phyloP scores from a whole-genome alignment of 2,113 vertebrate species.

The Coregonus clupeaformis region DNA sequence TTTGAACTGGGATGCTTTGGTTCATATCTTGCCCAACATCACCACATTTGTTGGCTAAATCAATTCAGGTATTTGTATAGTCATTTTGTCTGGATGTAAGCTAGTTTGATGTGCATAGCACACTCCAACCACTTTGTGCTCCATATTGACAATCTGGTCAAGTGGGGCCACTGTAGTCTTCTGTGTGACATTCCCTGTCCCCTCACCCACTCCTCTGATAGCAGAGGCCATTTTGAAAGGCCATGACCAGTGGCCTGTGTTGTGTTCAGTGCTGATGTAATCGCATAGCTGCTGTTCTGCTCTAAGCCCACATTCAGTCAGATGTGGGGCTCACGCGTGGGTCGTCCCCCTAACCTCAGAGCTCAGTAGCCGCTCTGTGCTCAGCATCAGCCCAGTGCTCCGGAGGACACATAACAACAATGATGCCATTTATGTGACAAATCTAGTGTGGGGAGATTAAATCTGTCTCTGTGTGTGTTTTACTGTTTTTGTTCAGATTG shows the following conservation, averaged over 20 bases:
- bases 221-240: constrained; percentile 1
- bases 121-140: neutral
- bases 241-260: neutral
- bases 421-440: constrained; percentile 33
- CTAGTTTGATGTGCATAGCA: too few relatives aligned
- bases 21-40: neutral
- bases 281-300: constrained; percentile 13
- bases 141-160: neutral
- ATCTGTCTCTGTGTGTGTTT: constrained; percentile 23
- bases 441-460: constrained; percentile 6
- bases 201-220: neutral
- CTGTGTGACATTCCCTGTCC: neutral
- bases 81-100: too few relatives aligned
- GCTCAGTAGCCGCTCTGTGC: constrained; percentile 14
- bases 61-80: neutral
- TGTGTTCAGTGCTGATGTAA: constrained; percentile 12
- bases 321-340: neutral
- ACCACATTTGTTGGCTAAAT: neutral
- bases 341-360: neutral
- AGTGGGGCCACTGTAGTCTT: neutral
- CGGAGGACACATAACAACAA: constrained; percentile 27
- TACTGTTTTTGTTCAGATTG: neutral
- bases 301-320: neutral
- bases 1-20: neutral
- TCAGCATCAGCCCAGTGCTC: constrained; percentile 26